Evolutionary conservation across 2,888 invertebrate genomes (phyloP), one percentile per base, ranked within the genome.

Genomic region (Chrysina gloriosa): DNA sequence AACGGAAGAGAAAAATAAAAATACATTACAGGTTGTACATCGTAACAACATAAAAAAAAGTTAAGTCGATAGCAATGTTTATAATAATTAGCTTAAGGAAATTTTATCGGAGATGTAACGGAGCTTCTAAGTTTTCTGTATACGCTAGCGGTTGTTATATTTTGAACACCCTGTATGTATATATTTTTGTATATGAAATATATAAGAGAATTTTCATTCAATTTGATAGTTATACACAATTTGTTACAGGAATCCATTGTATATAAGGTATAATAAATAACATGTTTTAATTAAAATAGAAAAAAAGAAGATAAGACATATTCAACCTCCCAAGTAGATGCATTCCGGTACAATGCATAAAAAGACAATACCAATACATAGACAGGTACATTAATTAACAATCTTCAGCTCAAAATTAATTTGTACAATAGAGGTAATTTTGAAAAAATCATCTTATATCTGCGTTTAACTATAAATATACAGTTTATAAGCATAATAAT

Each of bases 371-470:
- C 42, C 58, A 16, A 42, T 58, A 58, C 58, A 58, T 42, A 58
- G 23, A 58, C 58, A 58, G 58, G 58, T 58, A 58, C 58, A 58
- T 58, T 19, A 58, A 58, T 58, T 58, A 58, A 58, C 42, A 25
- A 58, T 58, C 14, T 42, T 27, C 34, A 56, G 56, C 42, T 58
- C 58, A 58, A 58, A 58, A 58, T 58, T 42, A 58, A 42, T 58
- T 58, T 58, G 58, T 58, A 58, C 58, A 42, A 42, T 58, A 58
- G 42, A 39, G 39, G 42, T 58, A 58, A 58, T 58, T 58, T 42
- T 58, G 39, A 58, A 27, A 42, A 58, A 58, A 42, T 27, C 6
- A 39, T 58, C 42, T 42, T 39, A 23, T 25, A 23, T 25, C 27
- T 25, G 23, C 42, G 16, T 58, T 39, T 39, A 58, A 58, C 58